These are phyloP conservation scores for Diphyllodes magnificus DNA, from an alignment of 2,113 vertebrate genomes.

Conservation along the genomic window DNA sequence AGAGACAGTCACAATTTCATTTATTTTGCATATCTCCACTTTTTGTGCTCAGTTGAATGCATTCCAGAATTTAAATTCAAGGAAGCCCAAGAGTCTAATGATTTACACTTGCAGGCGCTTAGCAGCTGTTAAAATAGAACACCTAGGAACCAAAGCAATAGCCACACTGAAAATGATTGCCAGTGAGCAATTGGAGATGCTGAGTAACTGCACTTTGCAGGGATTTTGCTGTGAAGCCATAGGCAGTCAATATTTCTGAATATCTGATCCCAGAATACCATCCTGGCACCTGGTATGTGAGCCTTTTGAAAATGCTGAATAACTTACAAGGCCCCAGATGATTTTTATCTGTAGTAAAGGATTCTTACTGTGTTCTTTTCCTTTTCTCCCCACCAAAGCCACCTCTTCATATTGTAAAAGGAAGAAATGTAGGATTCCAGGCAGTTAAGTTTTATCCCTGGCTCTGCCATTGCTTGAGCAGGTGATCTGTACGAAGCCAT, in stretches of 20 bases:
- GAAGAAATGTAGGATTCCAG: not conserved
- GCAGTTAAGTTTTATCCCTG: not conserved
- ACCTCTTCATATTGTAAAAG: not conserved
- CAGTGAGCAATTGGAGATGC: not conserved
- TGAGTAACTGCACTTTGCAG: not conserved
- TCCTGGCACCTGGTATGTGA: not conserved
- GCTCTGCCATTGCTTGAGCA: not conserved
- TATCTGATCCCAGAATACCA: not conserved
- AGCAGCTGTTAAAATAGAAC: not conserved
- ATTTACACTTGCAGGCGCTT: not conserved
- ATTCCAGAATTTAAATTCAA: not conserved
- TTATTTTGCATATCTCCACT: not conserved
- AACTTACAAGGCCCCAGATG: not conserved
- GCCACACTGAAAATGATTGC: not conserved
- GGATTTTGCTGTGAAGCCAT: not conserved
- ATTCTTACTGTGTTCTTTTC: not conserved
- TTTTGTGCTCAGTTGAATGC: not conserved
- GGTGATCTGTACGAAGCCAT: not conserved
- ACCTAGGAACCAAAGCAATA: not conserved
- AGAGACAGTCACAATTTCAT: not conserved
- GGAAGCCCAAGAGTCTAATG: not conserved
- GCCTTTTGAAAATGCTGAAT: not conserved
- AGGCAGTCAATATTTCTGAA: not conserved
- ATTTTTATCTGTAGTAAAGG: not conserved
- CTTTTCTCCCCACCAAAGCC: not conserved